These are phyloP conservation scores for Neodiprion lecontei DNA, from an alignment of 1,140 invertebrate species.

Conservation along the genomic window DNA sequence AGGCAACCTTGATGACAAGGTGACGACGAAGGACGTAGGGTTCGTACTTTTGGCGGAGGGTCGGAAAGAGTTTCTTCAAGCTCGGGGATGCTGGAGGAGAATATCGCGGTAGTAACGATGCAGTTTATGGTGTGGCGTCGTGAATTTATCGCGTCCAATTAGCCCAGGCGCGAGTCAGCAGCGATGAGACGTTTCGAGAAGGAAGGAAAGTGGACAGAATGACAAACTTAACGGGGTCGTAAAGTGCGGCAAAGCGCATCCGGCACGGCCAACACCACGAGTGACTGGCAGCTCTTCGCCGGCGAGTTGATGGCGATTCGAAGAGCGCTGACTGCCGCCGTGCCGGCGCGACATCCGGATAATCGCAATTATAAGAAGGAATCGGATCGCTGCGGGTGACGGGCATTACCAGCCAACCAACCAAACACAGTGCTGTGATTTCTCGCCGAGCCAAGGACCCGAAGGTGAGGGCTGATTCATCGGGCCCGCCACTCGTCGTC, in stretches of 20 bases:
- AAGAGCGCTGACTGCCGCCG: neutral
- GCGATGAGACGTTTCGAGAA: neutral
- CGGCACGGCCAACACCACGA: slow-evolving; percentile 25
- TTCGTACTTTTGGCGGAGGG: too few relatives aligned
- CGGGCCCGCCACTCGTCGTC: too few relatives aligned
- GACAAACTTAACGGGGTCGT: slow-evolving; percentile 50
- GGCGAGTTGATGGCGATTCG: neutral
- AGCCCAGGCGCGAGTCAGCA: slow-evolving; percentile 27
- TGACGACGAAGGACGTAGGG: too few relatives aligned
- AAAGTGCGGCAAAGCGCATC: slow-evolving; percentile 31
- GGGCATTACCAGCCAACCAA: slow-evolving; percentile 1
- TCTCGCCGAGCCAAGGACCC: too few relatives aligned
- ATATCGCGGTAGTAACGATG: too few relatives aligned
- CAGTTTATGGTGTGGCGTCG: slow-evolving; percentile 14
- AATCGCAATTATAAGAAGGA: slow-evolving; percentile 2
- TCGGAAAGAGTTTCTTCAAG: too few relatives aligned
- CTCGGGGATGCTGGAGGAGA: too few relatives aligned
- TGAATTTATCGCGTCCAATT: slow-evolving; percentile 54
- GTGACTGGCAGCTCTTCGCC: neutral
- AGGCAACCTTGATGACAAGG: too few relatives aligned
- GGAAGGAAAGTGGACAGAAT: slow-evolving; percentile 32
- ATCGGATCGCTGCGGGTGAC: neutral
- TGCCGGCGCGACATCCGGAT: neutral
- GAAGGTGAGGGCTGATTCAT: too few relatives aligned
- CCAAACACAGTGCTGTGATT: too few relatives aligned